Conservation (phyloP, 1,140 invertebrate species). For the Scaptomyza montana region DNA sequence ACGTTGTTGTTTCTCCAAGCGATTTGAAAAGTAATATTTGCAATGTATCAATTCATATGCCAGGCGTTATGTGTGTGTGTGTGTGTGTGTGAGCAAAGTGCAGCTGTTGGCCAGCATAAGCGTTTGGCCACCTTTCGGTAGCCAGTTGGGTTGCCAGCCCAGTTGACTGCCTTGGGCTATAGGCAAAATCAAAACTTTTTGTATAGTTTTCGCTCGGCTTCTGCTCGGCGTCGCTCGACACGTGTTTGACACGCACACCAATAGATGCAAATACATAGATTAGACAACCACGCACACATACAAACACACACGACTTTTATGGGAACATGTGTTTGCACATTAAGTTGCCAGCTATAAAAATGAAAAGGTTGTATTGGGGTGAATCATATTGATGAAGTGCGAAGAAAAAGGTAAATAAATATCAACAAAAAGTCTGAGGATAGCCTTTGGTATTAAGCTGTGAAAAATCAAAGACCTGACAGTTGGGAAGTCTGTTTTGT, state of each 20-base stretch:
- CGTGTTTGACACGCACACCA: slow-evolving; percentile 58
- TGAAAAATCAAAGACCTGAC: slow-evolving; percentile 42
- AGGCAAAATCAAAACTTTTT: slow-evolving; percentile 67
- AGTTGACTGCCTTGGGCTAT: slow-evolving; percentile 47
- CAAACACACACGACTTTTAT: slow-evolving; percentile 33
- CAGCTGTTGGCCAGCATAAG: slow-evolving; percentile 38
- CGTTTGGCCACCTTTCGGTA: slow-evolving; percentile 35
- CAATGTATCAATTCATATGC: slow-evolving; percentile 13
- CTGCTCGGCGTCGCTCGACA: slow-evolving; percentile 19
- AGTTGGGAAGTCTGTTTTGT: slow-evolving; percentile 48
- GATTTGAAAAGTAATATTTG: slow-evolving; percentile 26
- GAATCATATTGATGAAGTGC: slow-evolving; percentile 67
- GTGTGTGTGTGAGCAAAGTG: neutral
- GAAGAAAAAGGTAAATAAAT: slow-evolving; percentile 31
- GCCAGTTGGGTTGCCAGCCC: slow-evolving; percentile 14
- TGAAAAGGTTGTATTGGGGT: neutral
- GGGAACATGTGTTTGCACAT: slow-evolving; percentile 76
- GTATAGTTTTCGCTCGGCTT: slow-evolving; percentile 58
- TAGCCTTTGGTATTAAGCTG: neutral
- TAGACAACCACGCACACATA: slow-evolving; percentile 20
- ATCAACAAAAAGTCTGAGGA: neutral
- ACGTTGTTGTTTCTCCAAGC: too few relatives aligned
- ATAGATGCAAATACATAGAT: slow-evolving; percentile 70
- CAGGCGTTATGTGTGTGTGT: slow-evolving; percentile 24
- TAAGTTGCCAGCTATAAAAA: slow-evolving; percentile 49